Conservation (phyloP, 1,140 invertebrate genomes). For the Zaprionus davidi region DNA sequence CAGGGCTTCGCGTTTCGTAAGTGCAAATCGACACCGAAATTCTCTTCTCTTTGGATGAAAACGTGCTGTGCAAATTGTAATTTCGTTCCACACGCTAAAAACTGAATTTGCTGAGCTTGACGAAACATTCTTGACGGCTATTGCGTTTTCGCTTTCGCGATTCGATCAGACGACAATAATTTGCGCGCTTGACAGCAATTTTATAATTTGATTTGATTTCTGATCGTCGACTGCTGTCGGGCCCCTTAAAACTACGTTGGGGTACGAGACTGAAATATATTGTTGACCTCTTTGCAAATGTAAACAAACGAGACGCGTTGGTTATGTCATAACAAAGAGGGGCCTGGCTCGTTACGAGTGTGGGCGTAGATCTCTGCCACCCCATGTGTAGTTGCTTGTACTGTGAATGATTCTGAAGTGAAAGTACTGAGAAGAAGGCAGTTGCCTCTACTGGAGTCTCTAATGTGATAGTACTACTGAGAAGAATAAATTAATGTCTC, state of each 20-base stretch:
- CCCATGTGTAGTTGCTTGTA: no score
- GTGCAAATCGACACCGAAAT: constrained; percentile 29
- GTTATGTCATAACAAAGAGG: constrained; percentile 29
- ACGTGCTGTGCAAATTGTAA: constrained; percentile 32
- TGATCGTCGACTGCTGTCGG: constrained; percentile 34
- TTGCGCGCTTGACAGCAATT: constrained; percentile 4
- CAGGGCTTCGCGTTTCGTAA: constrained; percentile 17
- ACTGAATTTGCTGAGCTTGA: constrained; percentile 39
- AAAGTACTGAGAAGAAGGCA: no score
- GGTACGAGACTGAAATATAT: constrained; percentile 23
- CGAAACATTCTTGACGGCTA: constrained; percentile 12
- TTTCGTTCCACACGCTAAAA: background rate
- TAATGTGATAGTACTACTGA: no score
- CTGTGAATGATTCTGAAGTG: no score
- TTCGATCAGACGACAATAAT: constrained; percentile 9
- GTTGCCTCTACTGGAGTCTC: no score
- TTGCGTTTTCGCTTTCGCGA: constrained; percentile 14
- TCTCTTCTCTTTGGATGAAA: constrained; percentile 3
- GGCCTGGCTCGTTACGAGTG: constrained; percentile 30
- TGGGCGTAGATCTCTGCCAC: no score
- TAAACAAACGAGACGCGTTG: constrained; percentile 36
- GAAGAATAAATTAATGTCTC: no score
- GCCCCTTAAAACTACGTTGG: constrained; percentile 40
- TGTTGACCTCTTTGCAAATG: constrained; percentile 57
- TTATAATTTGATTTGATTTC: constrained; percentile 14